phyloP scores from a whole-genome alignment of 2,888 invertebrate species.

The Hipparchia semele region DNA sequence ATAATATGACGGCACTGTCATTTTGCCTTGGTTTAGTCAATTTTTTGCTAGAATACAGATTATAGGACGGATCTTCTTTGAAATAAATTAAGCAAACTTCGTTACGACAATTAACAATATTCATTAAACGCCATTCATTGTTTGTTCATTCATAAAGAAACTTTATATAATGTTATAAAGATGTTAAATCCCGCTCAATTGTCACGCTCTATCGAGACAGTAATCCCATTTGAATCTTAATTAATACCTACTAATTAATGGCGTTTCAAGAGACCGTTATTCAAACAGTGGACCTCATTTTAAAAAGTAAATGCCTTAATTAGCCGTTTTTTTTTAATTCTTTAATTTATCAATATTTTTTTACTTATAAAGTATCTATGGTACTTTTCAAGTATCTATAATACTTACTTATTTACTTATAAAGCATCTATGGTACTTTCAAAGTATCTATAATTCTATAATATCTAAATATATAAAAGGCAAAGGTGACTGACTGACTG shows the following conservation, averaged over 20 bases:
- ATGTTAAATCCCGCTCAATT: slow-evolving; percentile 59
- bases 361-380: too few species aligned
- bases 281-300: slow-evolving; percentile 52
- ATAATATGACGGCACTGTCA: too few species aligned
- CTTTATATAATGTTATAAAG: slow-evolving; percentile 55
- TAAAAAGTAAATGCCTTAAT: slow-evolving; percentile 48
- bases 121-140: slow-evolving; percentile 18
- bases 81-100: slow-evolving; percentile 8
- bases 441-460: too few species aligned
- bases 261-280: slow-evolving; percentile 61
- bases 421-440: too few species aligned
- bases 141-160: slow-evolving; percentile 32
- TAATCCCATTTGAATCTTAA: slow-evolving; percentile 76
- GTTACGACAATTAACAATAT: slow-evolving; percentile 21
- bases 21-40: too few species aligned
- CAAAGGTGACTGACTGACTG: too few species aligned
- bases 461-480: too few species aligned
- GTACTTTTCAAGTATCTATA: too few species aligned
- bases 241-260: slow-evolving; percentile 73
- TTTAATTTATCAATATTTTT: not conserved
- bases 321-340: slow-evolving; percentile 30
- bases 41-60: not conserved
- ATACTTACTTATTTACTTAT: too few species aligned
- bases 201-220: slow-evolving; percentile 65
- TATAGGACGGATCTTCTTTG: not conserved